Evolutionary conservation across 2,888 invertebrate genomes (phyloP).

Genomic region (Slavum lentiscoides): DNA sequence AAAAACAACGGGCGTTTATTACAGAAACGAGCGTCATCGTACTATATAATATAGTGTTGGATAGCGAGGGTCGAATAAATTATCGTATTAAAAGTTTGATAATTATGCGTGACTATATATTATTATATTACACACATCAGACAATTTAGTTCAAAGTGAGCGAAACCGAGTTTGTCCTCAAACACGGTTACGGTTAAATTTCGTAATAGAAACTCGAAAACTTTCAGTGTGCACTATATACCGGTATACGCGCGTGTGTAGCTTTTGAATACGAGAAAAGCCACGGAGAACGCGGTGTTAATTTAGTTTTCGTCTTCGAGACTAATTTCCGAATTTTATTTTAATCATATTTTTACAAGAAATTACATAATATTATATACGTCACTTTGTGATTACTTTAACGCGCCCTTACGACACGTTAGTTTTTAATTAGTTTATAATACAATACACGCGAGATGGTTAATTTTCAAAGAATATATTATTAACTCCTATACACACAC

Average conservation of each 20-base stretch:
- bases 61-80: constrained; percentile 19
- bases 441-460: background rate
- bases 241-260: too few species aligned
- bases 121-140: background rate
- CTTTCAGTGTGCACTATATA: background rate
- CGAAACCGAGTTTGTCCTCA: background rate
- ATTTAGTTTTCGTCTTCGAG: background rate
- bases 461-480: constrained; percentile 16
- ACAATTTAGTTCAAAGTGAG: constrained; percentile 21
- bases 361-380: background rate
- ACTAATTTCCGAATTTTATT: background rate
- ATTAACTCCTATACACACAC: too few species aligned
- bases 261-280: background rate
- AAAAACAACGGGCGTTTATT: constrained; percentile 3
- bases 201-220: background rate
- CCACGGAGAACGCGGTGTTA: background rate
- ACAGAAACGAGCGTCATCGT: too few species aligned
- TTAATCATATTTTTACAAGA: background rate
- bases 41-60: background rate
- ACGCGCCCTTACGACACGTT: background rate
- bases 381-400: too few species aligned
- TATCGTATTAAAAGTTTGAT: constrained; percentile 25
- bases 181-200: constrained; percentile 3
- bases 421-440: constrained; percentile 34
- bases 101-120: background rate